Percentiles rank a stretch among this genome's conserved stretches.
Conservation (phyloP, 1,140 invertebrate genomes). For the Drosophila quadrilineata region DNA sequence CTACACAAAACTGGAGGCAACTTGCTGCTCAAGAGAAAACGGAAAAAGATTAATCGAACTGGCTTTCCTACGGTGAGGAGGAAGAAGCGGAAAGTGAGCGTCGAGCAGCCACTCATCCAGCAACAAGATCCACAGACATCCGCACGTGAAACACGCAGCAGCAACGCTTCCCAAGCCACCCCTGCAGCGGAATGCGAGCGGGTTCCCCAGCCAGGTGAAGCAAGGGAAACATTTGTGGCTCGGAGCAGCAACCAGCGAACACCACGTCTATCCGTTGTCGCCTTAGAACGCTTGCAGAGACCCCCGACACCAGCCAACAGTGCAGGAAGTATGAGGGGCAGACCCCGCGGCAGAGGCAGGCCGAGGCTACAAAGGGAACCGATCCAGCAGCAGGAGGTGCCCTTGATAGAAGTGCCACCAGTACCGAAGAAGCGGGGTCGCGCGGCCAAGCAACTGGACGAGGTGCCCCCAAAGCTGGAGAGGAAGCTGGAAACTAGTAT, state of each 20-base stretch:
- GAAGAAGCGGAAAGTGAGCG: constrained; percentile 88
- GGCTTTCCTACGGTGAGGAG: constrained; percentile 92
- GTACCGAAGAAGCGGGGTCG: constrained; percentile 60
- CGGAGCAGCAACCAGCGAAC: constrained; percentile 82
- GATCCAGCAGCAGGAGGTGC: background rate
- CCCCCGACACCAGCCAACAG: constrained; percentile 65
- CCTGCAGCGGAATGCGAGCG: constrained; percentile 83
- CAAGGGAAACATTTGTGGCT: constrained; percentile 84
- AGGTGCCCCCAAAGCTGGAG: constrained; percentile 28
- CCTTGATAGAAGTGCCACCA: constrained; percentile 20
- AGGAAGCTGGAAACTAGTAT: constrained; percentile 78
- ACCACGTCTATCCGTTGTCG: constrained; percentile 83
- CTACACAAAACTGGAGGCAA: constrained; percentile 70
- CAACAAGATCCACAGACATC: constrained; percentile 8
- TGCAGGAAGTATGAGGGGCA: background rate
- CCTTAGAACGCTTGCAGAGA: constrained; percentile 84
- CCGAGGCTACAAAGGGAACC: constrained; percentile 23
- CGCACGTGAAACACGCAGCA: constrained; percentile 58
- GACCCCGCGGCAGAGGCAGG: constrained; percentile 40
- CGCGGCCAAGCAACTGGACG: constrained; percentile 31
- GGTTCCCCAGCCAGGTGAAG: constrained; percentile 85
- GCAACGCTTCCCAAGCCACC: constrained; percentile 28
- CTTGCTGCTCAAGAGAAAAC: constrained; percentile 86
- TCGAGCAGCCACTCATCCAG: constrained; percentile 26
- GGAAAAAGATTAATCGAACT: constrained; percentile 91